phyloP scores from a whole-genome alignment of 30 jellyfish, hydroid and myxozoan genomes.

The Nemopilema nomurai region DNA sequence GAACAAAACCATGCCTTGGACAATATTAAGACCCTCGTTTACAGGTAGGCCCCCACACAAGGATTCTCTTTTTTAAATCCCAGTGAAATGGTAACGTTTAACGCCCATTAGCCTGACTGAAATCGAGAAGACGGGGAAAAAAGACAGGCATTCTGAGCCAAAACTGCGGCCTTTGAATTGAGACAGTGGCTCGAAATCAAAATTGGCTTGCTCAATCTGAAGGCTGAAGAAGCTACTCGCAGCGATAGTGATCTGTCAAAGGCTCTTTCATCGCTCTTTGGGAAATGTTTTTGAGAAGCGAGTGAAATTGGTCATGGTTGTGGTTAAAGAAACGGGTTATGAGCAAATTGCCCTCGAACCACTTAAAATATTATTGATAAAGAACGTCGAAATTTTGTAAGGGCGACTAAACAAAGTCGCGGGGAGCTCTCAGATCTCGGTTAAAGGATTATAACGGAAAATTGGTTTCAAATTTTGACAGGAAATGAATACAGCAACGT shows the following conservation, averaged over 20 bases:
- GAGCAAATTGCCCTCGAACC: not conserved
- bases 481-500: conserved; percentile 24
- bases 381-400: not conserved
- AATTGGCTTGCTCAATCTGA: too few species aligned
- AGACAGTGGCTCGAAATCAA: too few species aligned
- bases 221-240: too few species aligned
- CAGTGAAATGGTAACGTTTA: too few species aligned
- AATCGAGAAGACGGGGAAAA: too few species aligned
- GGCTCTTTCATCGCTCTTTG: not conserved
- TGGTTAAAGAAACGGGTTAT: not conserved
- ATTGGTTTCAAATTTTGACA: not conserved
- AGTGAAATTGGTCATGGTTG: not conserved
- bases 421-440: not conserved
- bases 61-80: too few species aligned
- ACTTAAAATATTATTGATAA: not conserved
- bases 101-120: too few species aligned
- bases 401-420: not conserved
- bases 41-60: too few species aligned
- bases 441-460: conserved; percentile 15
- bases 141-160: too few species aligned
- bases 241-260: not conserved
- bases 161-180: too few species aligned
- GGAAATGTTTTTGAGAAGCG: not conserved
- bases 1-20: too few species aligned
- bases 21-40: too few species aligned